Conservation (phyloP, 1,140 invertebrate genomes). For the Caenorhabditis tropicalis region DNA sequence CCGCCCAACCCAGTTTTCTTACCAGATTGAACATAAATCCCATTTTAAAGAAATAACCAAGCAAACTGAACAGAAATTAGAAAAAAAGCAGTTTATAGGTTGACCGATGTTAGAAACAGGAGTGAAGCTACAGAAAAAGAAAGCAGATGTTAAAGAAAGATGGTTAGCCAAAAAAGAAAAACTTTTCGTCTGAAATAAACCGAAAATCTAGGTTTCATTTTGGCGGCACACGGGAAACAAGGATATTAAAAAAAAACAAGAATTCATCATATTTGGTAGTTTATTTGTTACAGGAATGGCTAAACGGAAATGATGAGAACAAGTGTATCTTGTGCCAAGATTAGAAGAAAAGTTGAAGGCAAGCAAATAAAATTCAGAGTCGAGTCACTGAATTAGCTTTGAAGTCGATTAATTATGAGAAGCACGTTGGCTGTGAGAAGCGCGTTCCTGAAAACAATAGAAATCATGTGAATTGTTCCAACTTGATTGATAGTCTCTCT, state of each 20-base stretch:
- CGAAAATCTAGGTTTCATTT: constrained; percentile 16
- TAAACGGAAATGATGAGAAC: constrained; percentile 4
- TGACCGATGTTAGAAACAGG: neutral
- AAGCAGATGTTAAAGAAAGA: neutral
- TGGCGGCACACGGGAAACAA: constrained; percentile 6
- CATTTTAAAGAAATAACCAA: neutral
- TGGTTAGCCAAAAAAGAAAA: neutral
- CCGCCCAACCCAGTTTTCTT: neutral
- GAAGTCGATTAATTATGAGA: neutral
- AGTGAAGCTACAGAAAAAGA: neutral
- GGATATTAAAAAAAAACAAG: neutral
- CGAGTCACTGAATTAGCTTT: neutral
- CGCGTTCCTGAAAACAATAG: constrained; percentile 23
- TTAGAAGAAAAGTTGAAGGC: neutral
- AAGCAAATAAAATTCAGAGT: constrained; percentile 1
- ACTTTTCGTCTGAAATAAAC: constrained; percentile 1
- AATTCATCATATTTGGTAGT: neutral
- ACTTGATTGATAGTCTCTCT: neutral
- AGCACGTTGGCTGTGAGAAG: constrained; percentile 35
- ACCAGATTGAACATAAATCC: neutral
- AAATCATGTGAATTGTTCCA: neutral
- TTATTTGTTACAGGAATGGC: constrained; percentile 4
- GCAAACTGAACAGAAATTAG: neutral
- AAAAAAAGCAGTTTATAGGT: constrained; percentile 17
- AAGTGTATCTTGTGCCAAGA: constrained; percentile 25